Evolutionary conservation across 1,140 invertebrate genomes (phyloP).

Genomic region (Triops cancriformis): DNA sequence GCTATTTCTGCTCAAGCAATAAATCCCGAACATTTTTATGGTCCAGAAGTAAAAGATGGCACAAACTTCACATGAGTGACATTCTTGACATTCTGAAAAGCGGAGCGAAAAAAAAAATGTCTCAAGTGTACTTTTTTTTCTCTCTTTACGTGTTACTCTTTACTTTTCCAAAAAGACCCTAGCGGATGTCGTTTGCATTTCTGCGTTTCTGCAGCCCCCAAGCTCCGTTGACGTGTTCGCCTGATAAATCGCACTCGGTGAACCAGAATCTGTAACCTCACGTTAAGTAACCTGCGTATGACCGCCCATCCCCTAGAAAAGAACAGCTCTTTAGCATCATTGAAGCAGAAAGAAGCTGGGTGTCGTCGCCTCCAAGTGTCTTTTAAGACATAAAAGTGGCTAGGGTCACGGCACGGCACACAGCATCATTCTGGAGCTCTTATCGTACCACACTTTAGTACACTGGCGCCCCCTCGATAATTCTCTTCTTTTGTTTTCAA

Average conservation of each 20-base stretch:
- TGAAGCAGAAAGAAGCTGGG: not conserved
- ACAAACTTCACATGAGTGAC: conserved; percentile 2
- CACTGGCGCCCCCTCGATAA: not conserved
- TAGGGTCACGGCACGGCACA: not conserved
- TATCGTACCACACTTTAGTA: conserved; percentile 1
- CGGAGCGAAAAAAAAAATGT: not conserved
- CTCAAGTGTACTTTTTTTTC: not conserved
- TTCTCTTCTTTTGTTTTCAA: conserved; percentile 1
- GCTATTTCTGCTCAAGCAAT: not conserved
- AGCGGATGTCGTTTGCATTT: conserved; percentile 10
- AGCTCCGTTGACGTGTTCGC: not conserved
- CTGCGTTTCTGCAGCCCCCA: not conserved
- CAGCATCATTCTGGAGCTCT: conserved; percentile 3
- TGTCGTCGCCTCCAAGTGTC: not conserved
- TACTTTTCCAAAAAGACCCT: not conserved
- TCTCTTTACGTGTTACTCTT: not conserved
- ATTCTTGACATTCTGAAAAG: not conserved
- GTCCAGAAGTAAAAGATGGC: not conserved
- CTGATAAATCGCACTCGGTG: not conserved
- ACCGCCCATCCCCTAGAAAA: not conserved
- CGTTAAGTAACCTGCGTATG: not conserved
- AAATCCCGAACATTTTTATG: not conserved
- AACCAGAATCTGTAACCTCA: not conserved
- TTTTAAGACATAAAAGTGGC: not conserved
- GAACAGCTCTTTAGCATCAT: not conserved